Percentiles rank a stretch among this genome's conserved stretches.
Evolutionary conservation across 2,113 vertebrate species (phyloP).

Genomic region (Hippolais icterina): DNA sequence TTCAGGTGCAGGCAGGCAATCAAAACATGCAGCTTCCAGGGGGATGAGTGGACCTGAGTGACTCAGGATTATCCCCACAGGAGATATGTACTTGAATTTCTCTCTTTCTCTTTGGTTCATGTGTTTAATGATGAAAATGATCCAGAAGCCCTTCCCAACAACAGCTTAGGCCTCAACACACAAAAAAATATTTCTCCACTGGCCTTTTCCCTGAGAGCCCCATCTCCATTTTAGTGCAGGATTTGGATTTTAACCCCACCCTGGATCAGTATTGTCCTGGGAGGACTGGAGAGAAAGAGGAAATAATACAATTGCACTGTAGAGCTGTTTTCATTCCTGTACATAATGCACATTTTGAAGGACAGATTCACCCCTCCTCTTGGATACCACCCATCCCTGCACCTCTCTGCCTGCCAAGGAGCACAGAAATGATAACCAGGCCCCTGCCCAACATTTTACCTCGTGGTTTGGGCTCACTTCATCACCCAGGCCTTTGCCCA

Average conservation of each 20-base stretch:
- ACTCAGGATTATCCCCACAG: background rate
- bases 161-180: background rate
- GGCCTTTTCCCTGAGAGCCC: background rate
- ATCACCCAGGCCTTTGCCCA: background rate
- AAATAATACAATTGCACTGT: background rate
- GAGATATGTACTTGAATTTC: background rate
- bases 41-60: background rate
- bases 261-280: background rate
- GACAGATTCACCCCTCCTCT: background rate
- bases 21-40: background rate
- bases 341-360: background rate
- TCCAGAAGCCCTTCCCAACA: background rate
- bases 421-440: background rate
- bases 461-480: background rate
- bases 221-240: background rate
- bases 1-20: background rate
- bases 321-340: background rate
- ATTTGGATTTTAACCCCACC: background rate
- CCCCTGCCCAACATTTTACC: constrained; percentile 35
- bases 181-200: background rate
- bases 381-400: background rate
- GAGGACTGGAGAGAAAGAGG: background rate
- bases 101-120: background rate
- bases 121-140: background rate
- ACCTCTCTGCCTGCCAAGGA: background rate